phyloP scores from a whole-genome alignment of 1,140 invertebrate genomes.

The Alviniconcha marisindica region DNA sequence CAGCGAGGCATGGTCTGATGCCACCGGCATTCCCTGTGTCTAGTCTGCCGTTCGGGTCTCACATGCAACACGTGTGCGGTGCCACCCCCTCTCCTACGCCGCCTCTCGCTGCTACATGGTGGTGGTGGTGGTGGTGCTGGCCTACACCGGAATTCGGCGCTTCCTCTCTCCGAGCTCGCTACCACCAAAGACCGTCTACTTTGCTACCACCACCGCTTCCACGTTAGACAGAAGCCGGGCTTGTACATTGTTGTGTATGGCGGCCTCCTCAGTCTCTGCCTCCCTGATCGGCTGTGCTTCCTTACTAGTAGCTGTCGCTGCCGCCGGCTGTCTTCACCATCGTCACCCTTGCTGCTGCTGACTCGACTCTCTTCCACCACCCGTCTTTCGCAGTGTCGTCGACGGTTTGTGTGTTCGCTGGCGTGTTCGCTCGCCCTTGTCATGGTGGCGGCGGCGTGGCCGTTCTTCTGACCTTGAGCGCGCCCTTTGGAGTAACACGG shows the following conservation, averaged over 20 bases:
- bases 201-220: neutral
- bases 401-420: neutral
- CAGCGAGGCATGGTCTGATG: conserved; percentile 7
- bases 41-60: neutral
- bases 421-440: neutral
- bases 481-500: conserved; percentile 9
- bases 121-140: neutral
- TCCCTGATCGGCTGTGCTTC: neutral
- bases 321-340: neutral
- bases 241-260: conserved; percentile 22
- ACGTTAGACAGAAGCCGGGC: neutral
- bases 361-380: neutral
- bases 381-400: neutral
- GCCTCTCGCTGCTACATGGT: neutral
- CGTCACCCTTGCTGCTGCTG: neutral
- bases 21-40: neutral
- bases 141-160: neutral
- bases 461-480: conserved; percentile 15
- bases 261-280: neutral
- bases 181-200: too few relatives aligned
- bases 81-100: neutral
- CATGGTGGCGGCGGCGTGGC: neutral
- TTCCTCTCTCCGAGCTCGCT: neutral
- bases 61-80: conserved; percentile 25
- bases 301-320: neutral